Base-by-base conservation (phyloP, 2,797 vertebrate species). In the Channa striata region DNA sequence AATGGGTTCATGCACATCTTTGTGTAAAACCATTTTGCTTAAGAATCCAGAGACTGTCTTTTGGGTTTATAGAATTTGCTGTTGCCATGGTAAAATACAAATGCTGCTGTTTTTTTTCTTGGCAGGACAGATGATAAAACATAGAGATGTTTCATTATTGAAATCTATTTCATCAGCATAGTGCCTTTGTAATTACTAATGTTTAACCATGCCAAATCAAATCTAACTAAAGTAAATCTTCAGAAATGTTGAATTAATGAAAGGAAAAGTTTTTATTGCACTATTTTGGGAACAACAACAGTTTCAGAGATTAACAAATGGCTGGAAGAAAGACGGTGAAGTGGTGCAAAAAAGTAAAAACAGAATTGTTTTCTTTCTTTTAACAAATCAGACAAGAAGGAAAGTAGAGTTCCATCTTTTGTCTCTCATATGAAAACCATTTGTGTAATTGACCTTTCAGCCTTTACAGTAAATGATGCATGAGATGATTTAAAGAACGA, bases 1-100 rank as follows among this genome's bases (percentile, higher is more conserved):
- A 36, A 5, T 8, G 43, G 14, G 20, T 58, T 51, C 17, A 14
- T 43, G 36, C 11, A n/a, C 30, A 8, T 56, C 2, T n/a, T 4
- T 51, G 50, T 59, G 48, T 34, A 11, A 17, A 30, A 46, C 5
- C 19, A 30, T 63, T 19, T 10, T 47, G 14, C 47, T 46, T 11
- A 1, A 6, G 46, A 53, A 13, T 53, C 33, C 46, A 67, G 53
- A 49, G 46, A 52, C 37, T 33, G 50, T 70, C 36, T 63, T 69
- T 59, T 13, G 40, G 25, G 47, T 80, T 78, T 53, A 49, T 70
- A 54, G 60, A 51, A 39, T 77, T 62, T 44, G 49, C 56, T 51
- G 74, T 86, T 87, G 72, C 76, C 34, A 69, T 73, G 74, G 66
- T 13, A 46, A 78, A 60, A 68, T 42, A 76, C 72, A 84, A 80